Evolutionary conservation across 2,113 vertebrate species (phyloP).

Genomic region (Australoheros scitulus): DNA sequence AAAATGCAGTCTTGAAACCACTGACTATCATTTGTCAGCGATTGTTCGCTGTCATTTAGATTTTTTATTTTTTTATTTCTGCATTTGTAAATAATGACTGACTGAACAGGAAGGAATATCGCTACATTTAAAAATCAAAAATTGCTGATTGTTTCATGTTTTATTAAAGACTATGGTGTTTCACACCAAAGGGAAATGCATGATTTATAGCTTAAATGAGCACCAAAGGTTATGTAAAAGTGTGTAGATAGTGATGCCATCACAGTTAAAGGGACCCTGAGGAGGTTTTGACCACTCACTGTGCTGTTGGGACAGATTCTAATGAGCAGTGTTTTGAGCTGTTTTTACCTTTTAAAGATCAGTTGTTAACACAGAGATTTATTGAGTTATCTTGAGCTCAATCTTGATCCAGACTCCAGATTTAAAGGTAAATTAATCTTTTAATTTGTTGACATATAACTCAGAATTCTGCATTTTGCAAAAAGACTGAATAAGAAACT

Average conservation of each 20-base stretch:
- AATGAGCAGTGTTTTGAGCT: too few relatives aligned
- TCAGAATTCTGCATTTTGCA: background rate
- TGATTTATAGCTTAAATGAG: background rate
- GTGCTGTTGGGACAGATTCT: too few relatives aligned
- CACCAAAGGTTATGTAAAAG: background rate
- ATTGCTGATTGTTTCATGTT: background rate
- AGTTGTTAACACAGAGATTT: too few relatives aligned
- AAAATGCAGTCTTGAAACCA: background rate
- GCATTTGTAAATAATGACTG: background rate
- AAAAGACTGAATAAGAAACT: background rate
- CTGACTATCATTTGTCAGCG: background rate
- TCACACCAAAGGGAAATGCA: too few relatives aligned
- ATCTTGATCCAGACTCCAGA: background rate
- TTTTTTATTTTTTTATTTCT: too few relatives aligned
- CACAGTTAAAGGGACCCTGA: background rate
- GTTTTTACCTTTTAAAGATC: too few relatives aligned
- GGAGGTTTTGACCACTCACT: background rate
- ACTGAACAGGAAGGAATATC: too few relatives aligned
- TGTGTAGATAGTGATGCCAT: background rate
- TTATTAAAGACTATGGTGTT: background rate
- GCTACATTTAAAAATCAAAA: background rate
- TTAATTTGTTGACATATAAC: background rate
- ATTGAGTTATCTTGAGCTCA: background rate
- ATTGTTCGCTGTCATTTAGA: background rate
- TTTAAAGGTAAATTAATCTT: background rate